Evolutionary conservation across 64 coral and sea anemone species (phyloP).

Genomic region (Porites lutea): DNA sequence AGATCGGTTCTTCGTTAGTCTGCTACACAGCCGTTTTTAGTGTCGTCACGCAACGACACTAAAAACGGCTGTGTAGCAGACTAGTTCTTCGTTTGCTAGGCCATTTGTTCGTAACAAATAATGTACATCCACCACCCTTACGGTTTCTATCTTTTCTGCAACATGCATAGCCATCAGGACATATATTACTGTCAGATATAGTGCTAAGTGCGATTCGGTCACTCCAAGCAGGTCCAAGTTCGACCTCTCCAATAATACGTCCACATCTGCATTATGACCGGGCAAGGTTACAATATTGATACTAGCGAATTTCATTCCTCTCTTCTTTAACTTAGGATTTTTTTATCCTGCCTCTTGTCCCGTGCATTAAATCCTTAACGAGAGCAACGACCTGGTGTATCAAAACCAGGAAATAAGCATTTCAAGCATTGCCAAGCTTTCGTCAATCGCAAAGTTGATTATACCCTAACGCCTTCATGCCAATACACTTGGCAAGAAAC

Average conservation of each 20-base stretch:
- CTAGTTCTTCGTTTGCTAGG: slow-evolving; percentile 35
- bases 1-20: neutral
- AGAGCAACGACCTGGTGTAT: slow-evolving; percentile 3
- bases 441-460: slow-evolving; percentile 54
- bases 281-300: slow-evolving; percentile 57
- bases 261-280: slow-evolving; percentile 44
- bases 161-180: slow-evolving; percentile 43
- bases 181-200: slow-evolving; percentile 38
- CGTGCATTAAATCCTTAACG: neutral
- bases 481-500: slow-evolving; percentile 77
- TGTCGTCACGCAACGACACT: no score
- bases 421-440: slow-evolving; percentile 69
- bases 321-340: slow-evolving; percentile 54
- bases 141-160: slow-evolving; percentile 76
- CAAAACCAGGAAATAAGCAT: slow-evolving; percentile 54
- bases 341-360: slow-evolving; percentile 19
- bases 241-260: slow-evolving; percentile 9
- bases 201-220: slow-evolving; percentile 54
- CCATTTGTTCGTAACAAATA: slow-evolving; percentile 66
- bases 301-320: slow-evolving; percentile 69
- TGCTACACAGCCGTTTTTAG: neutral
- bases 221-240: slow-evolving; percentile 38
- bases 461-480: slow-evolving; percentile 47
- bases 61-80: no score
- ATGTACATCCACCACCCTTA: slow-evolving; percentile 47